Evolutionary conservation across 2,797 vertebrate species (phyloP), one percentile per base, ranked within the genome.

Genomic region (Aplochiton taeniatus): DNA sequence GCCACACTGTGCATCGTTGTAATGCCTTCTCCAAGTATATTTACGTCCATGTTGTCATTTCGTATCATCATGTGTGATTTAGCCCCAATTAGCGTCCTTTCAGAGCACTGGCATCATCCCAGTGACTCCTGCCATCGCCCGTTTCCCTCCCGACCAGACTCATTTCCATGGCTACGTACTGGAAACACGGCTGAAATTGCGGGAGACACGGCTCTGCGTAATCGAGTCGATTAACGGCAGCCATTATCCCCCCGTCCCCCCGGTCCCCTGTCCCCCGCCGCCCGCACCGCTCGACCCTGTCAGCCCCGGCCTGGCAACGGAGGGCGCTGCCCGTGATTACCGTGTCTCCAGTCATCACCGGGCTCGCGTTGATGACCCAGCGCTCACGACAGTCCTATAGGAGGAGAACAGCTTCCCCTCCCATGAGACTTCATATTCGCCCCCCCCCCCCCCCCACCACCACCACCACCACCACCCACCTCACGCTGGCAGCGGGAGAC

Each of bases 311-410:
- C 82, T 51, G 83, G 82, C 88, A 87, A 89, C 85, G 85, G 76
- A 87, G 87, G 88, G 86, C 85, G 79, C 83, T 83, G 85, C 80
- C 82, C 86, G 80, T 90, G 85, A 92, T 92, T 91, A 90, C 85
- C 75, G 76, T 90, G 90, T 91, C 90, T 78, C 82, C 83, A 90
- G 83, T 85, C 89, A 90, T 91, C 89, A 87, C 71, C 31, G 53
- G 66, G 86, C 85, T 85, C 68, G 44, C 74, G 71, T 69, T 66
- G 72, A 74, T 6, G n/a, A 18, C 56, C 14, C 56, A 13, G 49
- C 49, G 14, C 49, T 52, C 16, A 14, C 50, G 7, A 6, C 50
- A 9, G 10, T 18, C 50, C 50, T 52, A 18, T 18, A 52, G 48
- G 50, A 52, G 14, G 50, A 9, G 3, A 31, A 31, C 16, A 11